phyloP scores from a whole-genome alignment of 2,888 invertebrate species.

The Cyclophora albipunctata region DNA sequence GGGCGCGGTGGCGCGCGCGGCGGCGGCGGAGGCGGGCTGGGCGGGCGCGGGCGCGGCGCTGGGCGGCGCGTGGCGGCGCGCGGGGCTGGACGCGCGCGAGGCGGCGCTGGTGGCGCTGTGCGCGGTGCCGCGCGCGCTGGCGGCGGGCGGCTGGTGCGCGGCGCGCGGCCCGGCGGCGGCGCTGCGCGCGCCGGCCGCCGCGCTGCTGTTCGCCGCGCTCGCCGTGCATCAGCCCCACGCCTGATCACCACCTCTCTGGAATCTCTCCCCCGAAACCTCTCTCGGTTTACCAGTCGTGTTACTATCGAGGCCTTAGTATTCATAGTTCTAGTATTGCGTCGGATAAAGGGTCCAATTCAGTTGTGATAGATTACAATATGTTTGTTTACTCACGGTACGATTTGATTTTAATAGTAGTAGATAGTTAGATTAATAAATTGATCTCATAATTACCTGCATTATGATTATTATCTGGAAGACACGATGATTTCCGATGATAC shows the following conservation, averaged over 20 bases:
- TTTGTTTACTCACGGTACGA: too few species aligned
- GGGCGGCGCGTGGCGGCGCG: conserved; percentile 36
- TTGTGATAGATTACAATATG: too few species aligned
- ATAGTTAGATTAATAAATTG: too few species aligned
- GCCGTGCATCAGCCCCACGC: conserved; percentile 3
- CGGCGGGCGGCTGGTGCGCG: conserved; percentile 18
- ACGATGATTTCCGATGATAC: too few species aligned
- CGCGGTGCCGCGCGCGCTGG: conserved; percentile 9
- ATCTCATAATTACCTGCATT: too few species aligned
- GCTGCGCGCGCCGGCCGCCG: conserved; percentile 40
- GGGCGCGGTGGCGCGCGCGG: neutral
- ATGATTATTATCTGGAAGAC: too few species aligned
- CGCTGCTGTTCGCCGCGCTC: conserved; percentile 36
- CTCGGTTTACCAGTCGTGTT: neutral
- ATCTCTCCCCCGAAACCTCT: neutral
- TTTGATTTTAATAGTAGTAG: too few species aligned
- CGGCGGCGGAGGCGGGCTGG: conserved; percentile 24
- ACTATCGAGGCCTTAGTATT: too few species aligned
- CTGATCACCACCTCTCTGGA: neutral
- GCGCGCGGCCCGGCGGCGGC: conserved; percentile 23
- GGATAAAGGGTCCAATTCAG: too few species aligned
- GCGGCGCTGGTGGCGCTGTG: conserved; percentile 33
- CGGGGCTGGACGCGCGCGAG: conserved; percentile 28
- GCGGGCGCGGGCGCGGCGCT: conserved; percentile 28
- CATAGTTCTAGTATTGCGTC: too few species aligned